Conservation (phyloP, 1,140 invertebrate species). For the Ceratina australensis region DNA sequence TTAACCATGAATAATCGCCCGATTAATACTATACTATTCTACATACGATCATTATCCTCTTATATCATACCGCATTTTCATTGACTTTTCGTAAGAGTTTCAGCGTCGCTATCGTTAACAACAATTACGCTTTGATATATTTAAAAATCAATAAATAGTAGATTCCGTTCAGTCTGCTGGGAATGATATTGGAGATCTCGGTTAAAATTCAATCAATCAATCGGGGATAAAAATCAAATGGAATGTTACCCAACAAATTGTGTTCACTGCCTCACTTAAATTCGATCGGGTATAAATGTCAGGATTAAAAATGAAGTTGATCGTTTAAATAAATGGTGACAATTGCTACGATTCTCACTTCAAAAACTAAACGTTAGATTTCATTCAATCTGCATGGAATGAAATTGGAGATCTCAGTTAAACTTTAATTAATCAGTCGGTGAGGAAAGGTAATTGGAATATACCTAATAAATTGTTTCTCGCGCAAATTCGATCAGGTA, state of each 20-base stretch:
- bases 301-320: too few species aligned
- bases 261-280: background rate
- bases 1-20: conserved; percentile 21
- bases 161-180: background rate
- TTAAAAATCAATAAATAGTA: background rate
- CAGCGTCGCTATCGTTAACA: background rate
- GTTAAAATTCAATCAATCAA: background rate
- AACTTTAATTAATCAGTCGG: background rate
- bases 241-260: background rate
- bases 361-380: background rate
- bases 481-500: background rate
- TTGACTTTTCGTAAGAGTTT: conserved; percentile 1
- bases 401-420: background rate
- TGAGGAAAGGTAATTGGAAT: background rate
- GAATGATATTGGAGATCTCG: background rate
- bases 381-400: background rate
- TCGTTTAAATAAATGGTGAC: too few species aligned
- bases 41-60: conserved; percentile 9
- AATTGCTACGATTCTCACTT: too few species aligned
- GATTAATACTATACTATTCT: background rate
- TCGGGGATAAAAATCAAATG: background rate
- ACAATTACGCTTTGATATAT: background rate
- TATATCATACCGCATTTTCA: background rate
- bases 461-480: background rate
- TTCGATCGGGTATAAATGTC: background rate